Conservation (phyloP, 2,113 vertebrate species). For the Phalacrocorax aristotelis region DNA sequence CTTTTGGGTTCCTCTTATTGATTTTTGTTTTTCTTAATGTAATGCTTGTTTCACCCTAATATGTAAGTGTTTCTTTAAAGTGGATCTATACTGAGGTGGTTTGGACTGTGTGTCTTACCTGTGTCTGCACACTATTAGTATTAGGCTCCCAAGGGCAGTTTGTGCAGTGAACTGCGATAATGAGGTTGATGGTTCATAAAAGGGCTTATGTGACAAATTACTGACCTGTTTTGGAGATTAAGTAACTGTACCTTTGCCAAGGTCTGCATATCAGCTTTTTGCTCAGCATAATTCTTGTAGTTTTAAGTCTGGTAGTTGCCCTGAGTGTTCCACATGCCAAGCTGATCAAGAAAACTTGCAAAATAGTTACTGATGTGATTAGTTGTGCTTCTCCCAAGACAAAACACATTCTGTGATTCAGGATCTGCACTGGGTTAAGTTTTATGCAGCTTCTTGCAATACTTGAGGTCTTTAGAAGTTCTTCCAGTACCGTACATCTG, state of each 20-base stretch:
- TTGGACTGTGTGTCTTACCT: slow-evolving; percentile 46
- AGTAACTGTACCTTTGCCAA: slow-evolving; percentile 19
- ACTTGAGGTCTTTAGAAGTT: background rate
- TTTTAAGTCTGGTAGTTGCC: background rate
- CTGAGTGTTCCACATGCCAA: background rate
- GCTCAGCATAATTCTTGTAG: background rate
- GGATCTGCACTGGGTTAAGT: background rate
- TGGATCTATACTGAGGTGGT: slow-evolving; percentile 61
- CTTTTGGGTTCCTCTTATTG: slow-evolving; percentile 7
- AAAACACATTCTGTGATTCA: background rate
- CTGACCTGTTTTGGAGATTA: slow-evolving; percentile 64
- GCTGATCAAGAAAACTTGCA: background rate
- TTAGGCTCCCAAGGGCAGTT: slow-evolving; percentile 49
- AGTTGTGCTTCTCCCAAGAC: background rate
- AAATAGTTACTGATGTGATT: background rate
- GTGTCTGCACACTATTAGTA: slow-evolving; percentile 55
- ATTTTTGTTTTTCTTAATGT: slow-evolving; percentile 50
- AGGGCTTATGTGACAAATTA: slow-evolving; percentile 70
- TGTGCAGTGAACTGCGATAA: slow-evolving; percentile 67
- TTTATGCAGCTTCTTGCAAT: background rate
- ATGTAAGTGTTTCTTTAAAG: slow-evolving; percentile 55
- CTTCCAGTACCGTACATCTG: background rate
- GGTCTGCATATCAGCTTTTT: slow-evolving; percentile 19
- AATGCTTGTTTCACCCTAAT: slow-evolving; percentile 41
- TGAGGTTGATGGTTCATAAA: slow-evolving; percentile 74